Evolutionary conservation across 2,797 vertebrate genomes (phyloP).

Genomic region (Artibeus lituratus): DNA sequence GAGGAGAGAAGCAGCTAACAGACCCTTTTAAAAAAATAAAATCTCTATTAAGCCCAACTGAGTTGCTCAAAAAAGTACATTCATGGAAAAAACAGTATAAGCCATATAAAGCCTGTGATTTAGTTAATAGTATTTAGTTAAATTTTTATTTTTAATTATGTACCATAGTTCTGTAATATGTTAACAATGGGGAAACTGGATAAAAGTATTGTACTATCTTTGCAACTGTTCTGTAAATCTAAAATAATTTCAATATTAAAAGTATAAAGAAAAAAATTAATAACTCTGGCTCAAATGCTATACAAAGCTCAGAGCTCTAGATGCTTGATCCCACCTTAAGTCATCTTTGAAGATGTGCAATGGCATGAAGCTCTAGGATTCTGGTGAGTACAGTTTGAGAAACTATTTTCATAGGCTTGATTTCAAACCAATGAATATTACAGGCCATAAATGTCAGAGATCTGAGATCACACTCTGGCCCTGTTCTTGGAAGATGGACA

Average conservation of each 20-base stretch:
- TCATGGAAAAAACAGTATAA: not conserved
- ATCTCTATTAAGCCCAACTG: not conserved
- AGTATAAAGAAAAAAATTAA: not conserved
- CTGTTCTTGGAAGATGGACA: not conserved
- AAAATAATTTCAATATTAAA: constrained; percentile 6
- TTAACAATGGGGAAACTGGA: not conserved
- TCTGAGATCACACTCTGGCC: not conserved
- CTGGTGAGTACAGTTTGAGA: not conserved
- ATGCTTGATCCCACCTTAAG: not conserved
- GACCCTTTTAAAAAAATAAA: not conserved
- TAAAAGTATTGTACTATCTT: not conserved
- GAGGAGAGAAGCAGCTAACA: not conserved
- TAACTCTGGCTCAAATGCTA: not conserved
- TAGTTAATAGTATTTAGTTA: not conserved
- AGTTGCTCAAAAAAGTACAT: not conserved
- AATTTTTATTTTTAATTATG: not conserved
- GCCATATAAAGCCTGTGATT: not conserved
- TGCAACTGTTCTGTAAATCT: not conserved
- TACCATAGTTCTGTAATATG: not conserved
- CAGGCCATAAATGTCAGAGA: not conserved
- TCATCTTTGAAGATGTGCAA: not conserved
- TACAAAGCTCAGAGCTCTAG: not conserved
- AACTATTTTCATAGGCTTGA: not conserved
- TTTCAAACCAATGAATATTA: not conserved
- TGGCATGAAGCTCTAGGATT: not conserved